Percentiles rank a stretch among this genome's conserved stretches.
Conservation (phyloP, 2,113 vertebrate genomes). For the Falco punctatus region DNA sequence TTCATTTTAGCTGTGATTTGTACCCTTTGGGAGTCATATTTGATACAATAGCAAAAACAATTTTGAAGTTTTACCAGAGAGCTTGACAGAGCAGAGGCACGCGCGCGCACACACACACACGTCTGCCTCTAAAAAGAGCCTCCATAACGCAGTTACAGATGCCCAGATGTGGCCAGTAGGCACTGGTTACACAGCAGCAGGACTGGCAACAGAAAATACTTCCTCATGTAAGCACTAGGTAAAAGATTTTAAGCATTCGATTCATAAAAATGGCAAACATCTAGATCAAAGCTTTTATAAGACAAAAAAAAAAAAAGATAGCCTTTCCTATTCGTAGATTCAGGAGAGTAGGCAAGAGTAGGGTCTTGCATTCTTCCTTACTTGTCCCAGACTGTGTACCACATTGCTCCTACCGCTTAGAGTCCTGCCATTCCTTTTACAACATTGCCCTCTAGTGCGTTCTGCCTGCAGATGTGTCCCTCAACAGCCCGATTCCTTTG, state of each 20-base stretch:
- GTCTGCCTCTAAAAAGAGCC: background rate
- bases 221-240: accelerated
- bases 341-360: background rate
- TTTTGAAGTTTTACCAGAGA: background rate
- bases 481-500: background rate
- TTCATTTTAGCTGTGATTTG: background rate
- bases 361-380: accelerated
- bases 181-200: too few relatives aligned
- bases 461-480: background rate
- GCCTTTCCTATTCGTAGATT: background rate
- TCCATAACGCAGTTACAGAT: background rate
- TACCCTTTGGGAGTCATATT: background rate
- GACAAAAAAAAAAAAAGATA: background rate
- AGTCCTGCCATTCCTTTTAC: slow-evolving; percentile 49
- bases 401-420: accelerated
- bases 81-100: background rate
- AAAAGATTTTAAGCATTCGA: background rate
- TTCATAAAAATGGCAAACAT: accelerated
- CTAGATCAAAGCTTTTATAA: background rate
- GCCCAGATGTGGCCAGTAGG: background rate
- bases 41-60: background rate
- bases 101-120: too few relatives aligned
- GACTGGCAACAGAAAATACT: accelerated
- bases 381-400: accelerated
- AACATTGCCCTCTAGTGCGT: slow-evolving; percentile 69